These are phyloP conservation scores for Coreius guichenoti DNA, from an alignment of 2,797 vertebrate species.

Conservation along the genomic window DNA sequence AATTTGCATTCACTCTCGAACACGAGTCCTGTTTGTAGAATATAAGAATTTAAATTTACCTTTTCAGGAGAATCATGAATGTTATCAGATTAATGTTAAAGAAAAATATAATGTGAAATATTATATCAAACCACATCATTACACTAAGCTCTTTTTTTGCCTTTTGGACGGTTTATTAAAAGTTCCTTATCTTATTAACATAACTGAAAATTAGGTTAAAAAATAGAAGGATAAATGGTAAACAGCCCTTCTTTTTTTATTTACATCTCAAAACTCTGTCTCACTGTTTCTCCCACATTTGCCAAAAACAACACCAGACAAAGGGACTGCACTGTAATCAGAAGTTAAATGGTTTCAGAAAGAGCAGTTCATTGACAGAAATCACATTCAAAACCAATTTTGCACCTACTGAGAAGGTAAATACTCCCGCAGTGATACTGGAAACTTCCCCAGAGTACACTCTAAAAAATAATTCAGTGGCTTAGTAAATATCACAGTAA, in stretches of 20 bases:
- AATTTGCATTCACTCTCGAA: not conserved
- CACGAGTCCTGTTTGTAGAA: not conserved
- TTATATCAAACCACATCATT: not conserved
- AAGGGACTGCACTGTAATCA: slow-evolving; percentile 9
- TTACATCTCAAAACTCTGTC: slow-evolving; percentile 17
- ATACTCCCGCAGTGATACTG: not conserved
- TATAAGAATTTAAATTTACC: not conserved
- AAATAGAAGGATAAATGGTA: slow-evolving; percentile 25
- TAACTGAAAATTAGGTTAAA: not conserved
- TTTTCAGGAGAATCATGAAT: not conserved
- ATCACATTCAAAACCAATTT: not conserved
- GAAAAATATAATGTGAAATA: not conserved
- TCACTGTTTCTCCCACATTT: not conserved
- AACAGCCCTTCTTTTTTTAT: not conserved
- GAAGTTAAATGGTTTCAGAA: not conserved
- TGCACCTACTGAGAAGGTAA: slow-evolving; percentile 8
- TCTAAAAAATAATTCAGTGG: too few species aligned
- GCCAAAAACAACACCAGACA: not conserved
- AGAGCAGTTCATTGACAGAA: slow-evolving; percentile 15
- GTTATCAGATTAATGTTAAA: not conserved
- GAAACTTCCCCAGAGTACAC: slow-evolving; percentile 21
- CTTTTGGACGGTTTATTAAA: not conserved
- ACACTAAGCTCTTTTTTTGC: not conserved
- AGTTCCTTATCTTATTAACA: not conserved
- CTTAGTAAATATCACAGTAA: too few species aligned